Conservation (phyloP, 2,888 invertebrate genomes). For the Acanthoscelides obtectus region DNA sequence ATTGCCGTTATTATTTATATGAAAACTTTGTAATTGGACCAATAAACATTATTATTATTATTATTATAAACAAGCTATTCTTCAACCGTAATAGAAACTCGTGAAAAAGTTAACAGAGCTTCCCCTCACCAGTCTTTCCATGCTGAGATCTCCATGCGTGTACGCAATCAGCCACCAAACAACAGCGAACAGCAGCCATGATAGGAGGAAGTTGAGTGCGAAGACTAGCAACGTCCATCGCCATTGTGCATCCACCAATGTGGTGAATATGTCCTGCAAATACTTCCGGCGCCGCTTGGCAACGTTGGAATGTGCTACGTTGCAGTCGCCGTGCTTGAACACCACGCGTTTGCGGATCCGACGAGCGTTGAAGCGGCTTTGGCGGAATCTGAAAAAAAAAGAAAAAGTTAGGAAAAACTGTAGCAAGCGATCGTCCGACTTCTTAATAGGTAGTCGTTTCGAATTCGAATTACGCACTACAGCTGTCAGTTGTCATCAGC, state of each 20-base stretch:
- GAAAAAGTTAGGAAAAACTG: not conserved
- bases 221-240: constrained; percentile 87
- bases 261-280: constrained; percentile 61
- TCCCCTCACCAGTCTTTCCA: constrained; percentile 51
- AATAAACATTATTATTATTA: too few species aligned
- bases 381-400: constrained; percentile 66
- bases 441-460: too few species aligned
- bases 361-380: constrained; percentile 81
- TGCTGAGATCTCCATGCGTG: constrained; percentile 80
- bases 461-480: too few species aligned
- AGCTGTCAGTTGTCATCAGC: too few species aligned
- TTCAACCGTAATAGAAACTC: too few species aligned
- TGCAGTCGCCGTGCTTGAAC: constrained; percentile 97
- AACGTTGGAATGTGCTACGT: constrained; percentile 91
- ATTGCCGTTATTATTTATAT: too few species aligned
- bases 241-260: constrained; percentile 87
- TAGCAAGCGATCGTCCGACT: too few species aligned
- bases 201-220: constrained; percentile 74
- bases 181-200: constrained; percentile 85
- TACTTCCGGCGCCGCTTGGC: constrained; percentile 90
- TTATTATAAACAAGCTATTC: too few species aligned
- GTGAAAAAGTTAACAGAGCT: too few species aligned
- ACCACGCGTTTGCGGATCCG: constrained; percentile 87
- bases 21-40: too few species aligned
- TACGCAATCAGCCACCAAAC: constrained; percentile 90